Base-by-base conservation (phyloP, 2,888 invertebrate genomes). In the Ophonus ardosiacus region DNA sequence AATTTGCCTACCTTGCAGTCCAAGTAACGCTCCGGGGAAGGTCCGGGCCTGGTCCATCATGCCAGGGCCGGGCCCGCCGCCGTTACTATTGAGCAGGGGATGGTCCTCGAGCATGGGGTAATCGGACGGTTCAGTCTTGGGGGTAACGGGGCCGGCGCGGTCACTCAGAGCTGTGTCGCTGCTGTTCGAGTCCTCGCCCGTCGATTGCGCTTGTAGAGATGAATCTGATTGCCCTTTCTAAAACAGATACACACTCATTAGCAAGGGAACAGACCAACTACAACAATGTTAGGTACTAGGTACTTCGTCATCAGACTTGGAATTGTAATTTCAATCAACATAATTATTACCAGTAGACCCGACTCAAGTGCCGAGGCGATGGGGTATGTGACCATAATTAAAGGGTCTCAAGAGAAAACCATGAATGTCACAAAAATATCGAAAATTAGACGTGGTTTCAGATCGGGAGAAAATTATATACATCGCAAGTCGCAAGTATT, bases 111-210 rank as follows among this genome's bases (percentile, higher is more conserved):
- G 90, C 88, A 92, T 90, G 89, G 93, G 93, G 90, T 95, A 95
- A 89, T 96, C 96, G 86, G 94, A 92, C 0, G 95, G 95, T 90
- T 96, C 96, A 89, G 95, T 94, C 91, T 96, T 96, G 88, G 95
- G 95, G 86, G 93, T 93, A 86, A 94, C 93, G 88, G 95, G 94
- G 61, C 93, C 93, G 90, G 94, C 95, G 86, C 93, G 92, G 88
- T 94, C 94, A 89, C 96, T 96, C 86, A 96, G 93, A 87, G 96
- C 96, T 83, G 96, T 96, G 89, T 97, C 97, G 88, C 96, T 96
- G 86, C 97, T 96, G 90, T 95, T 95, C 87, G 96, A 97, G 88
- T 97, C 97, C 90, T 97, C 97, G 71, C 96, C 96, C 61, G 96
- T 94, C 87, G 95, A 95, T 90, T 95, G 95, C 81, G 94, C 94